Evolutionary conservation across 2,888 invertebrate species (phyloP), one percentile per base, ranked within the genome.

Genomic region (Drosophila tanythrix): DNA sequence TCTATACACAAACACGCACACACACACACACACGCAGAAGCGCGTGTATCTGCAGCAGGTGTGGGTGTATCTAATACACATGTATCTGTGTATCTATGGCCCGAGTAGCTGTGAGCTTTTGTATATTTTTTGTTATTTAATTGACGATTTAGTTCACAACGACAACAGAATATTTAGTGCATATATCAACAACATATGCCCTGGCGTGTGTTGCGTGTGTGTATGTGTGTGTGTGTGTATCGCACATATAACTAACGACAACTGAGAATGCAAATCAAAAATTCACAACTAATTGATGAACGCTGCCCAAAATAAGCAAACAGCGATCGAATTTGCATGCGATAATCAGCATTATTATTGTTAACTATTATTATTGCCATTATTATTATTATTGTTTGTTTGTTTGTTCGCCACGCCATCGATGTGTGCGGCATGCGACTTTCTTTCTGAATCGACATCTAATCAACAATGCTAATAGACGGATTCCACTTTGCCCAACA

Each of bases 131-230:
- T 65, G 71, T 67, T 74, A 79, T 83, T 87, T 89, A 85, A 89
- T 87, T 89, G 88, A 89, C 85, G 82, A 85, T 89, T 85, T 85
- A 80, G 89, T 79, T 77, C 77, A 76, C 66, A 68, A 67, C 55
- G 57, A 61, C 68, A 70, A 78, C 58, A 61, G 18, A 50, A 70
- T 70, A 61, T 74, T 71, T 48, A 50, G 43, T 78, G 71, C 71
- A 71, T 75, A 71, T 76, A 75, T 66, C 57, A 60, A 52, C 66
- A 46, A 55, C 46, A 61, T 71, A 46, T 70, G 70, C 5, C 36
- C 43, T 35, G 29, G 53, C 33, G 57, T 35, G 31, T 55, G 29
- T 11, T 38, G 46, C 55, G 18, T 35, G 40, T 36, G 57, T 40
- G 31, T 43, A n/a, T 15, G 21, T 46, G 52, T 55, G n/a, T n/a